phyloP scores from a whole-genome alignment of 2,888 invertebrate genomes.

The Zaprionus obscuricornis region DNA sequence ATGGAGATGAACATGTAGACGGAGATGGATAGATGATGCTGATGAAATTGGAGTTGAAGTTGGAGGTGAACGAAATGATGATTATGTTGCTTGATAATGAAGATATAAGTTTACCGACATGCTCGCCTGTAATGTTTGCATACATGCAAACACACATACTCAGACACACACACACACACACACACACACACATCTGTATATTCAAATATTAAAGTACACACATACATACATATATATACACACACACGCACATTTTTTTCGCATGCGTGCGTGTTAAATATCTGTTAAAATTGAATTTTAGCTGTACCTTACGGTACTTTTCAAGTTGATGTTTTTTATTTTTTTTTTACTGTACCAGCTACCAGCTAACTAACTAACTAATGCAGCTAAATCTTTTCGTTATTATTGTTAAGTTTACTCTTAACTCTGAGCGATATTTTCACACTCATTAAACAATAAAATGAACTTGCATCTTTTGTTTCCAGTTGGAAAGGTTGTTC shows the following conservation, averaged over 20 bases:
- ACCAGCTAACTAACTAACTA: no score
- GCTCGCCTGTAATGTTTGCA: constrained; percentile 10
- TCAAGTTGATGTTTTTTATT: no score
- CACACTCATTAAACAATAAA: constrained; percentile 66
- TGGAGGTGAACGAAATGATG: not conserved
- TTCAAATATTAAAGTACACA: no score
- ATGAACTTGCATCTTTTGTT: constrained; percentile 62
- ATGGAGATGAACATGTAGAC: no score
- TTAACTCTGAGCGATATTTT: constrained; percentile 34
- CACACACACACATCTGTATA: constrained; percentile 18
- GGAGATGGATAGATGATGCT: no score
- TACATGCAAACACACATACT: constrained; percentile 4
- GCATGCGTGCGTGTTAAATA: constrained; percentile 59
- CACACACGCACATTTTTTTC: no score
- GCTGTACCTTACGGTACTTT: constrained; percentile 59
- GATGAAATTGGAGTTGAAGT: no score
- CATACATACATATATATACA: no score
- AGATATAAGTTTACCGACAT: constrained; percentile 48
- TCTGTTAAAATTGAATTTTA: constrained; percentile 64
- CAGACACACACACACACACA: constrained; percentile 12
- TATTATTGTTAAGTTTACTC: constrained; percentile 9
- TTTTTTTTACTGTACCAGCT: not conserved
- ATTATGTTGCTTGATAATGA: constrained; percentile 19
- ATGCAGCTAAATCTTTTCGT: no score
- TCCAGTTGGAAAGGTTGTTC: constrained; percentile 56